Evolutionary conservation across 2,888 invertebrate genomes (phyloP).

Genomic region (Drosophila nigritarsus): DNA sequence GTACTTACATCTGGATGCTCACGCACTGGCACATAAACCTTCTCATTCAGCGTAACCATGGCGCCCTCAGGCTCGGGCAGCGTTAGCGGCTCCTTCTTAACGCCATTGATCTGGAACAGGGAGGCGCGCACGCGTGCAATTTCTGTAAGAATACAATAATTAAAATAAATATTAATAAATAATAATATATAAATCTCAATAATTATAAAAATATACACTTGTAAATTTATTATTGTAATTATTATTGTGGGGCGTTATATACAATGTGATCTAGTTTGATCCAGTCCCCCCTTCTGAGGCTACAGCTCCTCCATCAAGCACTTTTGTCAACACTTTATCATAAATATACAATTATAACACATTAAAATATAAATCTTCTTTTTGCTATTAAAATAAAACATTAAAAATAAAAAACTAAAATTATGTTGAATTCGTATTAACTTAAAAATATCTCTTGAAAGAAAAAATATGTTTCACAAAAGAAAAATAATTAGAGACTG

Average conservation of each 20-base stretch:
- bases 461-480: not conserved
- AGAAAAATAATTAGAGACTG: too few species aligned
- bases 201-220: not conserved
- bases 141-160: conserved; percentile 89
- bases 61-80: conserved; percentile 96
- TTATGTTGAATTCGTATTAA: not conserved
- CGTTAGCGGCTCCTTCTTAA: conserved; percentile 95
- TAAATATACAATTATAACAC: not conserved
- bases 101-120: conserved; percentile 99
- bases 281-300: too few species aligned
- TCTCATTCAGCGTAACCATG: conserved; percentile 97
- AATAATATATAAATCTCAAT: not conserved
- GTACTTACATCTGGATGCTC: conserved; percentile 99
- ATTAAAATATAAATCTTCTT: not conserved
- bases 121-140: conserved; percentile 98
- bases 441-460: not conserved
- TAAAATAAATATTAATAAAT: conserved; percentile 14
- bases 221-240: not conserved
- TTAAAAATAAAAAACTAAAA: not conserved
- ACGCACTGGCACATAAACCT: conserved; percentile 99
- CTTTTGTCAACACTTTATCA: not conserved
- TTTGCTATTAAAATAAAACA: not conserved
- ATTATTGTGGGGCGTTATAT: not conserved
- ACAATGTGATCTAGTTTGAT: not conserved
- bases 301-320: not conserved